Conservation (phyloP, 2,888 invertebrate genomes). For the Galeruca laticollis region DNA sequence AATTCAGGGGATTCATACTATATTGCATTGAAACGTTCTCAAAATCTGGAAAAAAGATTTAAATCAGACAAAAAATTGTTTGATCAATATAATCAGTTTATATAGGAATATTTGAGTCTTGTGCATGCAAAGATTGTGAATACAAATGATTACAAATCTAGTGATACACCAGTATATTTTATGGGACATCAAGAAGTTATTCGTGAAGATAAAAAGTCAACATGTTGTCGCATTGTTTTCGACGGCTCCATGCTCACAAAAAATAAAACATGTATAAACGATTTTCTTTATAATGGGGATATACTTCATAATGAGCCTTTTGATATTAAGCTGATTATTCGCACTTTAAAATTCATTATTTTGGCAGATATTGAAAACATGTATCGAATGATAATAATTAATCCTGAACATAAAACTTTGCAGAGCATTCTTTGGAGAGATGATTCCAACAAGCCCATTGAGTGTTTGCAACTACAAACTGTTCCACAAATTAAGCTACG, state of each 20-base stretch:
- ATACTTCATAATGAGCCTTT: background rate
- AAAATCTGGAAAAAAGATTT: background rate
- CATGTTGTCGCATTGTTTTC: background rate
- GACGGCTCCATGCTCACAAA: background rate
- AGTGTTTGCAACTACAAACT: no score
- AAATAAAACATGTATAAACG: background rate
- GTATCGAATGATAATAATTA: background rate
- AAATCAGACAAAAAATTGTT: no score
- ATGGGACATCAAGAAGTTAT: background rate
- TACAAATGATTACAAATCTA: background rate
- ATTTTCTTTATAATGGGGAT: background rate
- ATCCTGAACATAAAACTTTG: background rate
- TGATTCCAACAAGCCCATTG: no score
- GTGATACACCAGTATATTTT: no score
- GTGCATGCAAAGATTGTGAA: background rate
- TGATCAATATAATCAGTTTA: no score
- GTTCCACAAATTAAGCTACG: no score
- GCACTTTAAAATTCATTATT: background rate
- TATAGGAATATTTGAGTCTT: background rate
- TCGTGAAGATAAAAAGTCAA: constrained; percentile 4
- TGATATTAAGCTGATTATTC: background rate
- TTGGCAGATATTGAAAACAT: background rate
- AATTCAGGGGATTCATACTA: background rate
- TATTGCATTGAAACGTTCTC: background rate
- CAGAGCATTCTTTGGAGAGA: background rate